These are phyloP conservation scores for Mastomys natalensis DNA, from an alignment of 2,113 vertebrate genomes.

Conservation along the genomic window DNA sequence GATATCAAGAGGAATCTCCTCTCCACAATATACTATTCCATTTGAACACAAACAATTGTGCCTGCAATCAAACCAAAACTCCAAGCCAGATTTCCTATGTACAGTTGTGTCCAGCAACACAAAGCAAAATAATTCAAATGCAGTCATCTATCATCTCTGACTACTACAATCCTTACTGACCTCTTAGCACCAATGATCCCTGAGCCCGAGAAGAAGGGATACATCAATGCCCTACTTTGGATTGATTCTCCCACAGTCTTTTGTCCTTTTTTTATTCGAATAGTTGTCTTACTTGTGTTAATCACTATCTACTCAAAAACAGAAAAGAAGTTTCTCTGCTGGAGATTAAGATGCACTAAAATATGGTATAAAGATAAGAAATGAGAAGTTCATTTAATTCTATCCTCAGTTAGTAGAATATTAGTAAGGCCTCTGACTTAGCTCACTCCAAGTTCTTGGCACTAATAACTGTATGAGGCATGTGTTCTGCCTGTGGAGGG, in stretches of 20 bases:
- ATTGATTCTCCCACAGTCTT: background rate
- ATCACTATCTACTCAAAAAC: background rate
- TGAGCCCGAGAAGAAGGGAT: background rate
- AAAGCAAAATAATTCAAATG: background rate
- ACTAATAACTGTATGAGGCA: no score
- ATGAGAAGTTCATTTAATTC: background rate
- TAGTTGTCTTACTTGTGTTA: no score
- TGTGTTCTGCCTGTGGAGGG: background rate
- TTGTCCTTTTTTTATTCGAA: background rate
- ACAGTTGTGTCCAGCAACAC: background rate
- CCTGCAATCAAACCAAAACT: background rate
- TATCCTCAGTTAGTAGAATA: background rate
- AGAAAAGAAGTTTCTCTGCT: background rate
- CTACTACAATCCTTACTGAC: background rate
- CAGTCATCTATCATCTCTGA: background rate
- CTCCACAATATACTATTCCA: background rate
- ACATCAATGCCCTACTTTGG: background rate
- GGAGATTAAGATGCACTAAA: background rate
- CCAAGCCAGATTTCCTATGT: background rate
- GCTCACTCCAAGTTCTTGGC: no score
- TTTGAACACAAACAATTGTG: constrained; percentile 7
- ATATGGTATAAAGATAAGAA: background rate
- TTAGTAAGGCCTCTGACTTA: background rate
- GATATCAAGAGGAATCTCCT: constrained; percentile 17
- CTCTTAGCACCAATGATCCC: background rate